Percentiles rank a stretch among this genome's conserved stretches.
These are phyloP conservation scores for Megathymus violae DNA, from an alignment of 1,140 invertebrate species.

Conservation along the genomic window DNA sequence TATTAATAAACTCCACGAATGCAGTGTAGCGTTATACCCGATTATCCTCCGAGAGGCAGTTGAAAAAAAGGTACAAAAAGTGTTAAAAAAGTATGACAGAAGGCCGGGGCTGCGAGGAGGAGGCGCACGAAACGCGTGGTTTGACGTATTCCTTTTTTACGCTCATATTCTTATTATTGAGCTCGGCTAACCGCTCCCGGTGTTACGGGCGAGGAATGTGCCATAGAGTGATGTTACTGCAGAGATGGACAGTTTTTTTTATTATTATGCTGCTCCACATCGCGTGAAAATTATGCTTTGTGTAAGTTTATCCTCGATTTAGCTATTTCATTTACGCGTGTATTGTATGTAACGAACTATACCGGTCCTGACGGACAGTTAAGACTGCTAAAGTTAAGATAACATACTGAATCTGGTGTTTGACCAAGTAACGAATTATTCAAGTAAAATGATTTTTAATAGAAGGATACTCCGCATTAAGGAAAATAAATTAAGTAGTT, in stretches of 20 bases:
- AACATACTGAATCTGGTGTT: too few relatives aligned
- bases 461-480: too few relatives aligned
- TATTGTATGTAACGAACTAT: too few relatives aligned
- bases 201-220: slow-evolving; percentile 80
- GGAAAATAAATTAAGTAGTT: too few relatives aligned
- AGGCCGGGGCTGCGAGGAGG: slow-evolving; percentile 56
- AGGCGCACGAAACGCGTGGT: slow-evolving; percentile 69
- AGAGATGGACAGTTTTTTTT: slow-evolving; percentile 8
- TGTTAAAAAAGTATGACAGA: slow-evolving; percentile 68
- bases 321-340: too few relatives aligned
- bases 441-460: too few relatives aligned
- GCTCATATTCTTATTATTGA: slow-evolving; percentile 81
- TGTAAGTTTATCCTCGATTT: too few relatives aligned
- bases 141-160: slow-evolving; percentile 77
- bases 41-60: slow-evolving; percentile 60
- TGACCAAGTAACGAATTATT: too few relatives aligned
- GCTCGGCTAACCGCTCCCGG: slow-evolving; percentile 72
- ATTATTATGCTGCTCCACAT: too few relatives aligned
- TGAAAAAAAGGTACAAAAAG: slow-evolving; percentile 47
- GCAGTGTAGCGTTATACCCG: slow-evolving; percentile 75
- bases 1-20: slow-evolving; percentile 65
- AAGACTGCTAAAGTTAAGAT: too few relatives aligned
- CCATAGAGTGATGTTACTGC: slow-evolving; percentile 53
- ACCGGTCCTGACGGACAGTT: too few relatives aligned
- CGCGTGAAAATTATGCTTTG: too few relatives aligned